Percentiles rank a stretch among this genome's conserved stretches.
These are phyloP conservation scores for Orgyia antiqua DNA, from an alignment of 2,888 invertebrate genomes.

Conservation along the genomic window DNA sequence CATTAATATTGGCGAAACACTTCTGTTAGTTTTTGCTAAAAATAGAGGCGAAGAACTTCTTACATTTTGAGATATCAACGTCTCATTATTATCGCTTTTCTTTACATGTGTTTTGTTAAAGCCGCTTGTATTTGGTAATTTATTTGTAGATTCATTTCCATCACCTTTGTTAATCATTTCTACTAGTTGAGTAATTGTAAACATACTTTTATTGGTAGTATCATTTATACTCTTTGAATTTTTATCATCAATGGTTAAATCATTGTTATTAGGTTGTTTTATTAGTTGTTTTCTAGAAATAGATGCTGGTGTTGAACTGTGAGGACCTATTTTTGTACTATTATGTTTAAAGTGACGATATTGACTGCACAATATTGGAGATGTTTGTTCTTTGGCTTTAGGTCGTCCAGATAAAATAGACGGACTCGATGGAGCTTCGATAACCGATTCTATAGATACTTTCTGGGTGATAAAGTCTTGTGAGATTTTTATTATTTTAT, in stretches of 20 bases:
- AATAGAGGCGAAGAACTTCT: constrained; percentile 58
- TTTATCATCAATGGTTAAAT: constrained; percentile 12
- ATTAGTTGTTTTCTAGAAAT: constrained; percentile 36
- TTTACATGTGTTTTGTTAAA: constrained; percentile 7
- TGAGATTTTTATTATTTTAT: not conserved
- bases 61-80: constrained; percentile 16
- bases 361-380: constrained; percentile 60
- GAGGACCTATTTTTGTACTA: constrained; percentile 33
- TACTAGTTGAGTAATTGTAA: constrained; percentile 66
- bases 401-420: constrained; percentile 56
- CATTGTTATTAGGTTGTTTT: constrained; percentile 22
- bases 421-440: constrained; percentile 43
- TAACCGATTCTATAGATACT: constrained; percentile 1
- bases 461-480: constrained; percentile 3
- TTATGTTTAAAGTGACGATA: constrained; percentile 40
- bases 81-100: not conserved
- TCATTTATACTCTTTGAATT: constrained; percentile 23
- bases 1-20: constrained; percentile 22
- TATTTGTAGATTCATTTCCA: constrained; percentile 19
- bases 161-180: constrained; percentile 60
- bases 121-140: constrained; percentile 6
- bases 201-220: constrained; percentile 54
- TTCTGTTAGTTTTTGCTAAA: constrained; percentile 11
- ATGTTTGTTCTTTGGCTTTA: constrained; percentile 30
- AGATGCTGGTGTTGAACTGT: constrained; percentile 33